Evolutionary conservation across 2,113 vertebrate species (phyloP).

Genomic region (Fulmarus glacialis): DNA sequence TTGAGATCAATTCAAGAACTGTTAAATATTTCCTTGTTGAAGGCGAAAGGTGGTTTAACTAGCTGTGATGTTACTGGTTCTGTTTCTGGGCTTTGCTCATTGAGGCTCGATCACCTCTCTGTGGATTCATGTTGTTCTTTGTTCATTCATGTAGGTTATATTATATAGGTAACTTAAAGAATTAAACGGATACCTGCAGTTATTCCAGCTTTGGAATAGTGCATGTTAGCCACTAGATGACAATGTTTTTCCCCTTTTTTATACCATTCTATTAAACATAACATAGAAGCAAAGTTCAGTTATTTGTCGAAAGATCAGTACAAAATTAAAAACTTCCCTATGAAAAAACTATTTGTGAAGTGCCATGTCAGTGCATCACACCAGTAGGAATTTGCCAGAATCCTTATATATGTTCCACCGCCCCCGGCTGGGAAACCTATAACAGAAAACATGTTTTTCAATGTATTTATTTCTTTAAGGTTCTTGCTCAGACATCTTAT

Average conservation of each 20-base stretch:
- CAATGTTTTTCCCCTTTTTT: fast-evolving
- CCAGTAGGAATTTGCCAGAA: background rate
- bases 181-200: background rate
- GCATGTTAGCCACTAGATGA: background rate
- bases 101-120: background rate
- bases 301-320: background rate
- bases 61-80: background rate
- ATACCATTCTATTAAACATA: background rate
- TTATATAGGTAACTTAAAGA: background rate
- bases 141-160: background rate
- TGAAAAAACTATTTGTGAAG: background rate
- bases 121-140: background rate
- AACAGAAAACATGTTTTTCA: background rate
- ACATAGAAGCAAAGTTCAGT: background rate
- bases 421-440: background rate
- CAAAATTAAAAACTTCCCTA: background rate
- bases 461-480: background rate
- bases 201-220: background rate
- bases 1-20: background rate
- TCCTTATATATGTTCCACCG: background rate
- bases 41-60: background rate
- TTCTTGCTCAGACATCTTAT: background rate
- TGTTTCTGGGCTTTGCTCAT: background rate
- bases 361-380: background rate
- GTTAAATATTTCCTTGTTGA: background rate